Evolutionary conservation across 2,888 invertebrate species (phyloP), one percentile per base, ranked within the genome.

Genomic region (Eristalinus aeneus): DNA sequence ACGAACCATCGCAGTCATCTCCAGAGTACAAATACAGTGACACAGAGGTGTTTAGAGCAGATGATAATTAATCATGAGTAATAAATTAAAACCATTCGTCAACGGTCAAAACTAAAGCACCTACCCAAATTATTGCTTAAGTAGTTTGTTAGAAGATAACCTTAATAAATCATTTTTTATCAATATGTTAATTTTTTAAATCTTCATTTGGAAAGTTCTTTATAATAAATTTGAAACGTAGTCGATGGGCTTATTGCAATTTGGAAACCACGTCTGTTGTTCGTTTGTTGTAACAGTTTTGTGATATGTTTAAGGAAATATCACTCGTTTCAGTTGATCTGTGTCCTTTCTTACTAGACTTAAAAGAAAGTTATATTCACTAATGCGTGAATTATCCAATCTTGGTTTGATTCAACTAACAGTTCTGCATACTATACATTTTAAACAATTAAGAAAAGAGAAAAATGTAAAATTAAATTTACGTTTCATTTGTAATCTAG

Each of bases 11-110:
- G 6, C 79, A 80, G 36, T 76, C 75, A 10, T 72, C 84, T 0
- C 79, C 84, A 11, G 84, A 85, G 36, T 85, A 80, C 68, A 85
- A 85, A 68, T 85, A 79, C 36, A 76, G 79, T 34, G 79, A 79
- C 34, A 65, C 84, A 34, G 68, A 74, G 4, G 65, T 31, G 6
- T 78, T 84, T 9, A 27, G 60, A 23, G 53, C 60, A 3, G 71
- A 78, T 69, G 78, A 71, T 71, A 60, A 65, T 60, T 80, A 79
- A 36, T 79, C 67, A 67, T 73, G 67, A 2, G 22, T 20, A 53
- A 23, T 22, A 61, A 27, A 56, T 76, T 54, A 76, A 65, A 58
- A 67, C 20, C 54, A 74, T 65, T 36, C 64, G 27, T 20, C 73
- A 73, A 64, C 58, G 74, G 5, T 58, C 46, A 12, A 67, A 69